Evolutionary conservation across 92 coral and sea anemone genomes (phyloP).

Genomic region (Phymanthus crucifer): DNA sequence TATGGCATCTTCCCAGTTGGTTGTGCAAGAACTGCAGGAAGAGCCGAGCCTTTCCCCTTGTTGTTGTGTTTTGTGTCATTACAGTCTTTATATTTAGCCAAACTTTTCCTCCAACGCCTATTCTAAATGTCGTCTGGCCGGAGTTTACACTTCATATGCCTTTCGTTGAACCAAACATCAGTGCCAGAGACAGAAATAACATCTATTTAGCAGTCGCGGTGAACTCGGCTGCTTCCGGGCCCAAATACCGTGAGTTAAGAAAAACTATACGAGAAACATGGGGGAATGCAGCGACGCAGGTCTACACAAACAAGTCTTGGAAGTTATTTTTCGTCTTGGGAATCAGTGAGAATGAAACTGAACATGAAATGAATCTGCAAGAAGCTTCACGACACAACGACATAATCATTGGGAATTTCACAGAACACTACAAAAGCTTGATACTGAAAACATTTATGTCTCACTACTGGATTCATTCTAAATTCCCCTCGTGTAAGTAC

Average conservation of each 20-base stretch:
- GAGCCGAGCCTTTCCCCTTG: neutral
- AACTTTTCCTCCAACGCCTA: neutral
- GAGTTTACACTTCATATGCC: neutral
- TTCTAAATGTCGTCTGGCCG: neutral
- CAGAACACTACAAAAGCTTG: constrained; percentile 35
- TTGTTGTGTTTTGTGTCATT: neutral
- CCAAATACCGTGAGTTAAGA: constrained; percentile 4
- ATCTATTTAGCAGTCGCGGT: constrained; percentile 38
- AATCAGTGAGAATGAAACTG: neutral
- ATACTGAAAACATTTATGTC: constrained; percentile 51
- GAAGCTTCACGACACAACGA: constrained; percentile 48
- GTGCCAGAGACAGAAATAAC: neutral
- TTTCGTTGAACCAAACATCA: neutral
- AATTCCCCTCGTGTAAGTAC: constrained; percentile 10
- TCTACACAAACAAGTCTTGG: neutral
- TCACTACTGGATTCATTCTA: constrained; percentile 29
- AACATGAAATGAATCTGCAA: constrained; percentile 8
- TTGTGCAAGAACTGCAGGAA: neutral
- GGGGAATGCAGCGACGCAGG: constrained; percentile 11
- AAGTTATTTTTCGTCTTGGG: constrained; percentile 34
- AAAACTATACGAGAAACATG: constrained; percentile 54
- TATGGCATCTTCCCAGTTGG: neutral
- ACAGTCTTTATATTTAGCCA: neutral
- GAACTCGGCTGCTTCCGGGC: constrained; percentile 33
- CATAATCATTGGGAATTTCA: constrained; percentile 44